Percentiles rank a stretch among this genome's conserved stretches.
Evolutionary conservation across 2,888 invertebrate genomes (phyloP).

Genomic region (Agriotes lineatus): DNA sequence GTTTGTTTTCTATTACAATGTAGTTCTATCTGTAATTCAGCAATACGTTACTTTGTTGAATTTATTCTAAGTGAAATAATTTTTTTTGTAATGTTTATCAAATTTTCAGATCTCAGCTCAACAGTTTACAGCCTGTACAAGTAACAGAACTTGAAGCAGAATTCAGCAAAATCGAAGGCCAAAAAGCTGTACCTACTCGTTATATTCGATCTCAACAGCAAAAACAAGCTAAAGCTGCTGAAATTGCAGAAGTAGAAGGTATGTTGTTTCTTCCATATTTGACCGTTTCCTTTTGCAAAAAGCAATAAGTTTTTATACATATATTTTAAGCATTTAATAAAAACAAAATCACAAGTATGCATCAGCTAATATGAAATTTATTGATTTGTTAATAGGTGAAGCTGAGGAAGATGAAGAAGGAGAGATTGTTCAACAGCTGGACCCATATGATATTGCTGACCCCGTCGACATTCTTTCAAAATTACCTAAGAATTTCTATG

Average conservation of each 20-base stretch:
- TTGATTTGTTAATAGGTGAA: slow-evolving; percentile 65
- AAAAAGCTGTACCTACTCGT: slow-evolving; percentile 78
- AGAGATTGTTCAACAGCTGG: slow-evolving; percentile 73
- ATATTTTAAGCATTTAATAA: neutral
- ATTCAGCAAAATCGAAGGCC: slow-evolving; percentile 79
- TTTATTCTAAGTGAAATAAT: too few relatives aligned
- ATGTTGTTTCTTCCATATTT: too few relatives aligned
- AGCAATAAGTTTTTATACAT: too few relatives aligned
- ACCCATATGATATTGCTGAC: slow-evolving; percentile 91
- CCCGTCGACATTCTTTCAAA: slow-evolving; percentile 94
- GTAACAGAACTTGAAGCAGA: slow-evolving; percentile 90
- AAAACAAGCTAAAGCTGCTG: slow-evolving; percentile 68
- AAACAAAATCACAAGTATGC: neutral
- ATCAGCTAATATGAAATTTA: too few relatives aligned
- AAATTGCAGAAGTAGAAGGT: slow-evolving; percentile 67
- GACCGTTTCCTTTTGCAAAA: too few relatives aligned
- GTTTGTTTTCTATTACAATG: too few relatives aligned
- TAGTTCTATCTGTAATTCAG: too few relatives aligned
- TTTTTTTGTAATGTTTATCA: too few relatives aligned
- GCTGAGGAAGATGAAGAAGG: slow-evolving; percentile 74
- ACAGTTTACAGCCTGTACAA: slow-evolving; percentile 89
- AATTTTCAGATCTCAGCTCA: slow-evolving; percentile 79
- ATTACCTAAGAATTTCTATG: slow-evolving; percentile 95
- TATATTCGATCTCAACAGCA: slow-evolving; percentile 88
- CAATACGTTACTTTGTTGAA: too few relatives aligned